Percentiles rank a stretch among this genome's conserved stretches.
These are phyloP conservation scores for Apodemus sylvaticus DNA, from an alignment of 2,113 vertebrate species.

Conservation along the genomic window DNA sequence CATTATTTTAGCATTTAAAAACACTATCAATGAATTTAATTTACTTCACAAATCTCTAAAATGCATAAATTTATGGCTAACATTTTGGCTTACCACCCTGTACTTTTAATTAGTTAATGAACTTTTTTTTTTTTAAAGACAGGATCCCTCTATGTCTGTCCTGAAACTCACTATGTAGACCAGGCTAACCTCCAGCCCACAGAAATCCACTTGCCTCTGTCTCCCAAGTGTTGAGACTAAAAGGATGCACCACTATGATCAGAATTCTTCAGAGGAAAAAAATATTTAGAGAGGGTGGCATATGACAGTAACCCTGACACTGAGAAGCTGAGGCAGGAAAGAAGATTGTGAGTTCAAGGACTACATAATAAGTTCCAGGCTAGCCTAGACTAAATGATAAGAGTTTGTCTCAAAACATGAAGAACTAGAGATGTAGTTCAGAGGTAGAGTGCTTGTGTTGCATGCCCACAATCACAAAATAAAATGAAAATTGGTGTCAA, in stretches of 20 bases:
- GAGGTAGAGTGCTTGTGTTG: not conserved
- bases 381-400: not conserved
- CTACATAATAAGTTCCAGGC: not conserved
- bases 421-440: not conserved
- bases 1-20: not conserved
- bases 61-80: not conserved
- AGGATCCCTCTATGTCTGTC: not conserved
- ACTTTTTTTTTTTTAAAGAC: not conserved
- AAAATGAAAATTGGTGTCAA: slow-evolving; percentile 15
- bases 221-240: not conserved
- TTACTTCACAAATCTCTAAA: not conserved
- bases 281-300: not conserved
- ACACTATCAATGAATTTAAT: not conserved
- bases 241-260: not conserved
- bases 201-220: not conserved
- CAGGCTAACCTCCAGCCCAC: not conserved
- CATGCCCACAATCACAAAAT: not conserved
- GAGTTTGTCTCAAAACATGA: not conserved
- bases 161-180: not conserved
- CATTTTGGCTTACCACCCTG: not conserved
- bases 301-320: not conserved
- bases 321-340: not conserved
- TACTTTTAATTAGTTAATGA: not conserved
- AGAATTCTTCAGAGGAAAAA: not conserved
- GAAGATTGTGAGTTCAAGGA: not conserved